Conservation (phyloP, 1,140 invertebrate species). For the Holotrichia oblita region DNA sequence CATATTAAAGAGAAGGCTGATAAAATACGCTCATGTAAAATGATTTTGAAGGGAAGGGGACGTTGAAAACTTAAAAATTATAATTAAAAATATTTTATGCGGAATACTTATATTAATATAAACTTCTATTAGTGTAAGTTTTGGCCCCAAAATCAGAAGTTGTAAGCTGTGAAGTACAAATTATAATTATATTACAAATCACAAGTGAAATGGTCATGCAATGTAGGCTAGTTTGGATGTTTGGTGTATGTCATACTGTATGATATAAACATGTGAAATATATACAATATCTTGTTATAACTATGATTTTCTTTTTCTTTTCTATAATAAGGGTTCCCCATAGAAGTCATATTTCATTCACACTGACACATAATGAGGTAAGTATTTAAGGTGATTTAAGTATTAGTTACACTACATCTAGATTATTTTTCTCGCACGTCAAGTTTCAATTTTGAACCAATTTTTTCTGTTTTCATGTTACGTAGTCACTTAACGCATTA, state of each 20-base stretch:
- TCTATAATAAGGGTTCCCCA: too few species aligned
- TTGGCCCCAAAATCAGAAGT: conserved; percentile 1
- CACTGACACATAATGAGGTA: too few species aligned
- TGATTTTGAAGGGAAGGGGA: conserved; percentile 23
- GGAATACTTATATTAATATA: not conserved
- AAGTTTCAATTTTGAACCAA: too few species aligned
- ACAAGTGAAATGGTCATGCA: conserved; percentile 33
- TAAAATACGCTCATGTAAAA: conserved; percentile 35
- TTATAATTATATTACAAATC: conserved; percentile 51
- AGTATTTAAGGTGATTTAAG: too few species aligned
- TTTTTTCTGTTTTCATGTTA: too few species aligned
- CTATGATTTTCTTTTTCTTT: conserved; percentile 43
- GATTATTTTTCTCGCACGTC: too few species aligned
- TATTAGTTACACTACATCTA: too few species aligned
- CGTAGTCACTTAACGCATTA: too few species aligned
- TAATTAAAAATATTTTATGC: not conserved
- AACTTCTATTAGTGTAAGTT: not conserved
- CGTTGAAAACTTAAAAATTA: not conserved
- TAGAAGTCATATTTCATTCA: too few species aligned
- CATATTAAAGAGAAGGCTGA: conserved; percentile 37
- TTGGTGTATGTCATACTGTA: conserved; percentile 58
- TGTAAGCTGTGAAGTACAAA: conserved; percentile 55
- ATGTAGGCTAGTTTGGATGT: conserved; percentile 55
- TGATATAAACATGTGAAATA: conserved; percentile 48
- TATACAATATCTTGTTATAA: conserved; percentile 55